These are phyloP conservation scores for Neoarius graeffei DNA, from an alignment of 2,113 vertebrate genomes.

Conservation along the genomic window DNA sequence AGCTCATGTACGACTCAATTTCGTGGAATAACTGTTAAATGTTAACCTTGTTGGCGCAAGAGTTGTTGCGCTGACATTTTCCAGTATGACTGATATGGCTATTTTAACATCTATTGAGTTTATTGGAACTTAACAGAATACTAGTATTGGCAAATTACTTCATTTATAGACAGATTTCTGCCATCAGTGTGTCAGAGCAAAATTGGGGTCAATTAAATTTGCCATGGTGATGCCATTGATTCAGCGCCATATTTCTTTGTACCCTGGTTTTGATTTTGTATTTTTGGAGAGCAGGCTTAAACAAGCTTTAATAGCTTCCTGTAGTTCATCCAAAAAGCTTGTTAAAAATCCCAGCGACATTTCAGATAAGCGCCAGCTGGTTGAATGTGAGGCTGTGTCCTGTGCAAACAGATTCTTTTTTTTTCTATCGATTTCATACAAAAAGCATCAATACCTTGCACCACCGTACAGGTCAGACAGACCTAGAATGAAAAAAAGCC, in stretches of 20 bases:
- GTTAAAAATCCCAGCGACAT: constrained; percentile 13
- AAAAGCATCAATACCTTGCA: constrained; percentile 23
- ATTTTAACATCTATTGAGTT: not conserved
- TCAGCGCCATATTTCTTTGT: not conserved
- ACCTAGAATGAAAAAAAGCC: constrained; percentile 2
- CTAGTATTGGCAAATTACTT: not conserved
- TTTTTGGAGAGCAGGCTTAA: not conserved
- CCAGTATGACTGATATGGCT: not conserved
- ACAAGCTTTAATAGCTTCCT: constrained; percentile 11
- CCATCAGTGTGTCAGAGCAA: not conserved
- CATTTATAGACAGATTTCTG: not conserved
- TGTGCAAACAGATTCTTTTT: not conserved
- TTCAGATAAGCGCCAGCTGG: constrained; percentile 16
- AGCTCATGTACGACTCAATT: no score
- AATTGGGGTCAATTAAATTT: not conserved
- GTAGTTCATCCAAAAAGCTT: constrained; percentile 6
- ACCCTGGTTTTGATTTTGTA: not conserved
- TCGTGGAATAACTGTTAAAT: no score
- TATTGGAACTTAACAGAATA: not conserved
- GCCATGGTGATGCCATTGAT: not conserved
- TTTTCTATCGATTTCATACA: not conserved
- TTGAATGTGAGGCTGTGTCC: not conserved
- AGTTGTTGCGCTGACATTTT: no score
- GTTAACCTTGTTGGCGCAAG: no score
- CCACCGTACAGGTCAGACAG: constrained; percentile 9